phyloP scores from a whole-genome alignment of 1,140 invertebrate species.

The Drosophila asahinai region DNA sequence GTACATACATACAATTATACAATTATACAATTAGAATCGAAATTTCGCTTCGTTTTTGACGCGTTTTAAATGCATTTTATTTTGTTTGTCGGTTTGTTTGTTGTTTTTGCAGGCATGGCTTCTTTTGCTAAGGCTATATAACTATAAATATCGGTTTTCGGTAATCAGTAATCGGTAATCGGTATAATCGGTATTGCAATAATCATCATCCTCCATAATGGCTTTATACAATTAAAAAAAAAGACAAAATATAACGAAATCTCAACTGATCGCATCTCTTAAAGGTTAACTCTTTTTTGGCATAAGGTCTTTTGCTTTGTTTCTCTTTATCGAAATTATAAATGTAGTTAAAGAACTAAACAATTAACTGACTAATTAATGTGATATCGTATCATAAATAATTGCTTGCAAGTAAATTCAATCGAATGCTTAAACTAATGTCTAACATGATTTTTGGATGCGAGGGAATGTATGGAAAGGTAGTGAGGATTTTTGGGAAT shows the following conservation, averaged over 20 bases:
- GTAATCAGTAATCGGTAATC: conserved; percentile 27
- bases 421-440: conserved; percentile 58
- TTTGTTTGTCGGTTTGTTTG: conserved; percentile 57
- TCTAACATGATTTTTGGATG: conserved; percentile 21
- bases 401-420: conserved; percentile 62
- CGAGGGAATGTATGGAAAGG: conserved; percentile 14
- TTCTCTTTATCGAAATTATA: conserved; percentile 69
- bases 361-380: conserved; percentile 20
- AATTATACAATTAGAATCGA: conserved; percentile 58
- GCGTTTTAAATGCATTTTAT: conserved; percentile 73
- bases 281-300: conserved; percentile 49
- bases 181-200: conserved; percentile 34
- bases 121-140: conserved; percentile 44
- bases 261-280: conserved; percentile 46
- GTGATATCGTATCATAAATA: conserved; percentile 53
- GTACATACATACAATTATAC: conserved; percentile 26
- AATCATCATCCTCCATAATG: conserved; percentile 18
- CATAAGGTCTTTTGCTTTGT: conserved; percentile 56
- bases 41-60: conserved; percentile 58
- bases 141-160: conserved; percentile 39
- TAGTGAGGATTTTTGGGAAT: conserved; percentile 5
- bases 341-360: conserved; percentile 78
- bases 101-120: conserved; percentile 50
- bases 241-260: conserved; percentile 56
- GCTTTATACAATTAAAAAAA: conserved; percentile 39